Base-by-base conservation (phyloP, 2,888 invertebrate species). In the Clostera curtula region DNA sequence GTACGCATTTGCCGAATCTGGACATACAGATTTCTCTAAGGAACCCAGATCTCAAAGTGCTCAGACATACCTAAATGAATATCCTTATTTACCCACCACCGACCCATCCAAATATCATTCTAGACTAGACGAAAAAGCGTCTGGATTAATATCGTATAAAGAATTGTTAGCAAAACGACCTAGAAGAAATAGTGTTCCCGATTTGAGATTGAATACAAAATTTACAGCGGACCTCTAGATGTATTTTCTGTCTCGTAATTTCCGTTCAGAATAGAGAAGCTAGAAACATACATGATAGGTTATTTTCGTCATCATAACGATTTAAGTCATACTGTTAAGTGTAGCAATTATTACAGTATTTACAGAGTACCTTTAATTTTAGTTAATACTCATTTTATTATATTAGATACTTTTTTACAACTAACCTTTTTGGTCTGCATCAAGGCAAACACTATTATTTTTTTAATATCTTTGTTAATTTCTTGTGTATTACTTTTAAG, bases 41-140 rank as follows among this genome's bases (percentile, higher is more conserved):
- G 74, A 75, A 22, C 71, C 68, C 30, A 56, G 61, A 24, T 55
- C 65, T 8, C 70, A 63, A 34, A 76, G 69, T 43, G 75, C 79
- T 10, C 85, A 84, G 67, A 79, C 71, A 5, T 84, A 84, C 36
- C 56, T 82, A 12, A 74, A 57, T 17, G 84, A 85, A 38, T 85
- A 83, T 39, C 85, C 85, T 6, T 79, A 85, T 43, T 58, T 85
- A 31, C 84, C 85, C 3, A 84, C 69, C 5, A 85, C 85, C 2
- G 76, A 80, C 45, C 83, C 84, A 5, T 74, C 76, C 5, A 82
- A 77, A 39, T 85, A 69, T 31, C 76, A 82, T 40, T 80, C 85
- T 1, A 69, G 85, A 32, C 50, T 75, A 24, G 83, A 84, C 23
- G 47, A 68, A 0, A 75, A 64, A 43, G 82, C 84, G 3, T 70